These are phyloP conservation scores for Protonemura montana DNA, from an alignment of 2,888 invertebrate species.

Conservation along the genomic window DNA sequence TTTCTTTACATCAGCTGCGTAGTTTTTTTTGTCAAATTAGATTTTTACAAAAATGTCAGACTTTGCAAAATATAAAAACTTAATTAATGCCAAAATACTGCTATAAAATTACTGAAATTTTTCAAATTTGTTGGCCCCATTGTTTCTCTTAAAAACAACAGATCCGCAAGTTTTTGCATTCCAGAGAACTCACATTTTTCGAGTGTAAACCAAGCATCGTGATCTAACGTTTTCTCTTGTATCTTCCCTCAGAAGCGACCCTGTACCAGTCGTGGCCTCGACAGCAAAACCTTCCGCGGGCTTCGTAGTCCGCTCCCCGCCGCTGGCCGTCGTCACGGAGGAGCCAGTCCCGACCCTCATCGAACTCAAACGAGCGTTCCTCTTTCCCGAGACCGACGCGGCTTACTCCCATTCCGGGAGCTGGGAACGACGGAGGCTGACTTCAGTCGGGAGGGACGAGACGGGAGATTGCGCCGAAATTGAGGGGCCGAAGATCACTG, in stretches of 20 bases:
- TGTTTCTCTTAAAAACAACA: neutral
- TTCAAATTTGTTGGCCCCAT: too few relatives aligned
- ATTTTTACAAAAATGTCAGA: too few relatives aligned
- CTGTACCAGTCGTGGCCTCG: conserved; percentile 18
- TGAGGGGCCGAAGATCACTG: neutral
- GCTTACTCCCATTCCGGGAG: neutral
- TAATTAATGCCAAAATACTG: too few relatives aligned
- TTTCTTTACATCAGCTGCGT: too few relatives aligned
- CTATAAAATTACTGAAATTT: too few relatives aligned
- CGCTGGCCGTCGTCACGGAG: conserved; percentile 47
- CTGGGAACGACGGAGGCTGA: neutral
- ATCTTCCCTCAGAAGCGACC: neutral
- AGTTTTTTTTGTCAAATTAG: too few relatives aligned
- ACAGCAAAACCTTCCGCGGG: neutral
- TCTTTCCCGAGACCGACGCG: conserved; percentile 23
- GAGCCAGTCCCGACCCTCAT: conserved; percentile 36
- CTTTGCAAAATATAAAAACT: too few relatives aligned
- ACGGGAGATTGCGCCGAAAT: neutral
- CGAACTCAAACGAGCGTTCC: conserved; percentile 29
- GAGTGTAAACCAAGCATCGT: neutral
- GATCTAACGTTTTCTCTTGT: too few relatives aligned
- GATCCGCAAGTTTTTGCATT: neutral
- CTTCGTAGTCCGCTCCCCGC: conserved; percentile 42
- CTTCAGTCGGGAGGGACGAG: neutral
- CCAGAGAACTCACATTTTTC: too few relatives aligned